A percentile compares a stretch with the other conserved stretches of the same genome.
These are phyloP conservation scores for Diadema setosum DNA, from an alignment of 35 echinoderm and acorn worm species.

Conservation along the genomic window DNA sequence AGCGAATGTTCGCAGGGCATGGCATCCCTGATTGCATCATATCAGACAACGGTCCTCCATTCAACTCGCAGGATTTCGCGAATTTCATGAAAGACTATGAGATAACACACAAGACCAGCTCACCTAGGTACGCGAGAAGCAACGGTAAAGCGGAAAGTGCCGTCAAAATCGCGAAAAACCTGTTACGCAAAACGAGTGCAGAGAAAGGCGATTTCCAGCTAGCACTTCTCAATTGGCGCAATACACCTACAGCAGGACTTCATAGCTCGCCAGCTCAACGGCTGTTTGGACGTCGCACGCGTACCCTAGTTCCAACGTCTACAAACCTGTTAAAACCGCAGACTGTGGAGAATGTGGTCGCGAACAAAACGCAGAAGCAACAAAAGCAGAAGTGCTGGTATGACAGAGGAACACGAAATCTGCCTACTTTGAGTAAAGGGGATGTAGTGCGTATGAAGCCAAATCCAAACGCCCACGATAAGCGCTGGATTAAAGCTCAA, in stretches of 20 bases:
- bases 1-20: slow-evolving; percentile 60
- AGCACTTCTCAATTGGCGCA: slow-evolving; percentile 48
- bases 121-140: slow-evolving; percentile 43
- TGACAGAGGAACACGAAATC: slow-evolving; percentile 6
- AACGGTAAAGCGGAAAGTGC: slow-evolving; percentile 69
- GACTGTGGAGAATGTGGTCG: neutral
- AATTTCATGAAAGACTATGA: slow-evolving; percentile 43
- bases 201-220: slow-evolving; percentile 42
- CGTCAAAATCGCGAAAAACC: slow-evolving; percentile 14
- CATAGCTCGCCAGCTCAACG: slow-evolving; percentile 51
- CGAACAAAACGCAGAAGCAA: neutral
- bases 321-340: slow-evolving; percentile 8
- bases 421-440: neutral
- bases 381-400: slow-evolving; percentile 9
- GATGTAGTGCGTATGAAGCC: slow-evolving; percentile 5
- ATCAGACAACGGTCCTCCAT: slow-evolving; percentile 69
- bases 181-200: slow-evolving; percentile 36
- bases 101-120: slow-evolving; percentile 23
- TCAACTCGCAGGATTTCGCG: slow-evolving; percentile 48
- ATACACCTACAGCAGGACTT: slow-evolving; percentile 35
- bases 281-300: slow-evolving; percentile 34
- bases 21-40: slow-evolving; percentile 26
- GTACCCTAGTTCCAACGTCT: slow-evolving; percentile 36
- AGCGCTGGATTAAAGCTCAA: slow-evolving; percentile 44
- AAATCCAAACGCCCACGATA: neutral